phyloP scores from a whole-genome alignment of 2,113 vertebrate species.

The Lamprologus sp. region DNA sequence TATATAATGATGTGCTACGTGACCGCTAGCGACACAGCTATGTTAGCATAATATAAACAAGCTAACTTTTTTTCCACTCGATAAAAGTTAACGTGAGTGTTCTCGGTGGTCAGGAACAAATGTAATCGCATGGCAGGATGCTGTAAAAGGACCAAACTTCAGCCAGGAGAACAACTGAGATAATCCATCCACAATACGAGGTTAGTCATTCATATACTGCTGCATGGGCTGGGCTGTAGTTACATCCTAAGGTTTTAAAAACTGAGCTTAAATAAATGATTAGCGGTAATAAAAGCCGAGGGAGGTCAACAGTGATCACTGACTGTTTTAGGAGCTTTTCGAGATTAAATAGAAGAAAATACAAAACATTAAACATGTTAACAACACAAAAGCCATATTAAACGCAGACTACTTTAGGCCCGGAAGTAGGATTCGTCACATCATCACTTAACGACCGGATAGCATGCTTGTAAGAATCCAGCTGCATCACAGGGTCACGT shows the following conservation, averaged over 20 bases:
- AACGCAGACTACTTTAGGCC: not conserved
- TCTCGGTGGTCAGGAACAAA: too few species aligned
- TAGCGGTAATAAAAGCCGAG: not conserved
- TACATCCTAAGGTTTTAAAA: not conserved
- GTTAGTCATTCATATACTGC: not conserved
- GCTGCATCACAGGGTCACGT: not conserved
- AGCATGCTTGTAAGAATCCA: not conserved
- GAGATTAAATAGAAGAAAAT: not conserved
- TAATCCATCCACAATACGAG: not conserved
- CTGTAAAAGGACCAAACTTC: not conserved
- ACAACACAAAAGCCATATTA: not conserved
- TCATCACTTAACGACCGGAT: accelerated
- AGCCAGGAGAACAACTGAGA: not conserved
- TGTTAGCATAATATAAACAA: too few species aligned
- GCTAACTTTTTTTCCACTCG: too few species aligned
- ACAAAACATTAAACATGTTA: not conserved
- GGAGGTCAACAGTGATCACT: not conserved
- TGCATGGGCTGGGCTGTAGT: not conserved
- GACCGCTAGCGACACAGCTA: too few species aligned
- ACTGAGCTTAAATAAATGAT: not conserved
- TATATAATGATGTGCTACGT: too few species aligned
- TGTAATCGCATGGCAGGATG: not conserved
- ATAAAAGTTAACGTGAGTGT: too few species aligned
- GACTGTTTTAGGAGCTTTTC: not conserved
- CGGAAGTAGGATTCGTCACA: accelerated